phyloP scores from a whole-genome alignment of 2,888 invertebrate species.

The Cenopis cana region DNA sequence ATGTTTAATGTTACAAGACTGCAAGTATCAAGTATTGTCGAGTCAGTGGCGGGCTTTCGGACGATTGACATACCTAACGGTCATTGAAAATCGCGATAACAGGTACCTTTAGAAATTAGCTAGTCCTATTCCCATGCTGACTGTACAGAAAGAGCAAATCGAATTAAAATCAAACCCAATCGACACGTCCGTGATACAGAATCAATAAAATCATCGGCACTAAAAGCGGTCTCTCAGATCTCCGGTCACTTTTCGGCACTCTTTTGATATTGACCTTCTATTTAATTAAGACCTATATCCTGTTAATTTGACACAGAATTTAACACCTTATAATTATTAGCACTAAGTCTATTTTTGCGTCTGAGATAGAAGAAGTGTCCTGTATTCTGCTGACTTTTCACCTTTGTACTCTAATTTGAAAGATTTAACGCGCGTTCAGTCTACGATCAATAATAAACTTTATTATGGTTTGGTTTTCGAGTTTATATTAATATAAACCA shows the following conservation, averaged over 20 bases:
- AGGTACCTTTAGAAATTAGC: neutral
- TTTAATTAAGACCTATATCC: neutral
- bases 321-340: neutral
- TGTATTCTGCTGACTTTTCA: slow-evolving; percentile 8
- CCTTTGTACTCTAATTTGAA: neutral
- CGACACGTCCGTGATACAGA: slow-evolving; percentile 72
- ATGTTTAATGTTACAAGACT: no score
- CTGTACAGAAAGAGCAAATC: slow-evolving; percentile 74
- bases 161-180: slow-evolving; percentile 67
- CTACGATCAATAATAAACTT: neutral
- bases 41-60: no score
- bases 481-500: neutral
- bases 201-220: slow-evolving; percentile 81
- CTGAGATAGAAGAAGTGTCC: neutral
- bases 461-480: no score
- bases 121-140: slow-evolving; percentile 50
- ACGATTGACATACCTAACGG: neutral
- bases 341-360: neutral
- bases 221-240: slow-evolving; percentile 71
- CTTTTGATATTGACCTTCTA: slow-evolving; percentile 64
- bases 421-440: neutral
- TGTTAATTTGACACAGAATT: neutral
- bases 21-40: no score
- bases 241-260: slow-evolving; percentile 68
- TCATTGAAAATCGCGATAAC: neutral